Base-by-base conservation (phyloP, 2,888 invertebrate genomes). In the Neoaliturus tenellus region DNA sequence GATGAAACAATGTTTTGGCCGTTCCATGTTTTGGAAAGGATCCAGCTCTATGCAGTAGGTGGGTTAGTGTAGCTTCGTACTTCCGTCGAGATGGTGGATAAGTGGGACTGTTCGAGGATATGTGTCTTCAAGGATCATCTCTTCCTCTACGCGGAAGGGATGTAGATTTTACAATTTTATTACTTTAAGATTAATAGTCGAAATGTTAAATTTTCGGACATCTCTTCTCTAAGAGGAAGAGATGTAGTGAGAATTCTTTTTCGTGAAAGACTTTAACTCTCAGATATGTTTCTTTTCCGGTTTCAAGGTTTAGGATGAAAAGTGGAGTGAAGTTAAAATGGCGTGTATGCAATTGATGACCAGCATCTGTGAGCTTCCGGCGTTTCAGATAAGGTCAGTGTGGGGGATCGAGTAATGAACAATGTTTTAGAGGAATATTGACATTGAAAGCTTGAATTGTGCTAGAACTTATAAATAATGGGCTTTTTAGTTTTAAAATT, bases 1-100 rank as follows among this genome's bases (percentile, higher is more conserved):
- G 73, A 75, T 75, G 73, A 75, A 75, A 75, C 73, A 75, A 75
- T 39, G 41, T 75, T 75, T 75, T 75, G 73, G 73, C 73, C 73
- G 39, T 35, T 28, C 73, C 73, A 75, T 39, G 48, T 39, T 41
- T 44, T 75, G 73, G 73, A 75, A 28, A 17, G 33, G 20, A 23
- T 75, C 73, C 73, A 75, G 73, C 73, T 12, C 73, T 20, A 8
- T 75, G 73, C 73, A 44, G 73, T 75, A 35, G 39, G 39, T 69
- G 35, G 39, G 35, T 20, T 35, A 69, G 69, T 67, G 14, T 17
- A 6, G 67, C 8, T 14, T 67, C 67, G n/a, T 31, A 20, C 35
- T 28, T 23, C 39, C 2, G 69, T n/a, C 20, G 69, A 23, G 62
- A 25, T 62, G 28, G 20, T 3, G 58, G 31, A 31, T 31, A 4